Base-by-base conservation (phyloP, 2,888 invertebrate species). In the Tetheella fluctuosa region DNA sequence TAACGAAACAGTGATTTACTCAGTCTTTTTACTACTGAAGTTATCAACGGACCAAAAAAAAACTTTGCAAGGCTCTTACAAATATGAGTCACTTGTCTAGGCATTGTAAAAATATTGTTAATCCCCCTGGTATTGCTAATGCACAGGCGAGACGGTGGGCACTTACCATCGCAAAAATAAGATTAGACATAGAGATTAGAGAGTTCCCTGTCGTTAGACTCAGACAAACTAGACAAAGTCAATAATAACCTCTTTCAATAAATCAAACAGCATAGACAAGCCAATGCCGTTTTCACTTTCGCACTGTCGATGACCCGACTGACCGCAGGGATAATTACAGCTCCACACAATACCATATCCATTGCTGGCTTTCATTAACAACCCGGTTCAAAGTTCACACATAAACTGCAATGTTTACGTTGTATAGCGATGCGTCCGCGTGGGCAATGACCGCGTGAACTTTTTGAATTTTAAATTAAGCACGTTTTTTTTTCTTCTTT, bases 401-500 rank as follows among this genome's bases (percentile, higher is more conserved):
- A 48, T 15, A 48, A 48, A 2, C 39, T 6, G 17, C 42, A 17
- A 20, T 48, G 42, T 48, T n/a, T 10, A 20, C 7, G 17, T 48
- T 48, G 2, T 39, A 15, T n/a, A n/a, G n/a, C n/a, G 5, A 39
- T 39, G 15, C 4, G n/a, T 39, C n/a, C 15, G 42, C 20, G 42
- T 48, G 42, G 42, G 17, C 20, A 48, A 8, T 20, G 42, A 17
- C 42, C 42, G 42, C 42, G 20, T 48, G 42, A 48, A 48, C 42
- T 48, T 17, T n/a, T 48, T 17, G 2, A 48, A 48, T 17, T 48
- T 48, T 20, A 48, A 48, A 48, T 48, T 48, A 6, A 10, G 42
- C 17, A 48, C 42, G 20, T 20, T 10, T 48, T 48, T 48, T n/a
- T 42, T 39, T n/a, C n/a, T 48, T 48, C 48, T 48, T 48, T 48